Conservation (phyloP, 2,888 invertebrate genomes). For the Timema cristinae region DNA sequence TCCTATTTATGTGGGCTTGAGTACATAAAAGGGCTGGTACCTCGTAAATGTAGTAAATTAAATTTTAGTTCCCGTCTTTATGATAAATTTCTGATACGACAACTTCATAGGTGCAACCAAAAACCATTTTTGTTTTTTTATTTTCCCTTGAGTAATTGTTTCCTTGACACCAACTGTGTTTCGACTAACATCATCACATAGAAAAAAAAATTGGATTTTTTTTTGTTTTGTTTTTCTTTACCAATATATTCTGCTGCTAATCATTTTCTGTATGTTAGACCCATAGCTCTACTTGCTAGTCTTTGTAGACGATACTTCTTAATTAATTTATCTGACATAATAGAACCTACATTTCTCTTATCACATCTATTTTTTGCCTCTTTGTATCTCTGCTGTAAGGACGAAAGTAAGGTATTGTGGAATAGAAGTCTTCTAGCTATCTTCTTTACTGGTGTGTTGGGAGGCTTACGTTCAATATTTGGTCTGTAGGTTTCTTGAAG, state of each 20-base stretch:
- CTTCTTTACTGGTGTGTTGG: constrained; percentile 7
- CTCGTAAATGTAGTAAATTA: not conserved
- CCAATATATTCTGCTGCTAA: not conserved
- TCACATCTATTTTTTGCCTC: not conserved
- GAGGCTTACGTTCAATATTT: not conserved
- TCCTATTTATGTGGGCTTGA: constrained; percentile 3
- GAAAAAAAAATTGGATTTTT: too few relatives aligned
- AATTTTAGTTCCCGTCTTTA: not conserved
- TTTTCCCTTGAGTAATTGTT: not conserved
- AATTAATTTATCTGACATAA: not conserved
- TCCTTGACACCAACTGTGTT: constrained; percentile 3
- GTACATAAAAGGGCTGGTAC: not conserved
- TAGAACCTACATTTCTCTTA: not conserved
- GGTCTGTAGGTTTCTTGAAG: not conserved
- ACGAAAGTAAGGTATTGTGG: not conserved
- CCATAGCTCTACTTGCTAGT: constrained; percentile 2
- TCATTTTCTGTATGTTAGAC: constrained; percentile 1
- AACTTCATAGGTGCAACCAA: constrained; percentile 5
- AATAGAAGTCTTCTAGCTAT: not conserved
- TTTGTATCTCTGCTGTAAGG: not conserved
- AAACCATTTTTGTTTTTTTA: constrained; percentile 9
- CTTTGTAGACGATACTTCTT: constrained; percentile 8
- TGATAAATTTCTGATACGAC: not conserved
- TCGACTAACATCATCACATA: not conserved
- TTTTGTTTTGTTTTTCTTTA: too few relatives aligned